Evolutionary conservation across 53 echinoderm and acorn worm genomes (phyloP).

Genomic region (Antedon mediterranea): DNA sequence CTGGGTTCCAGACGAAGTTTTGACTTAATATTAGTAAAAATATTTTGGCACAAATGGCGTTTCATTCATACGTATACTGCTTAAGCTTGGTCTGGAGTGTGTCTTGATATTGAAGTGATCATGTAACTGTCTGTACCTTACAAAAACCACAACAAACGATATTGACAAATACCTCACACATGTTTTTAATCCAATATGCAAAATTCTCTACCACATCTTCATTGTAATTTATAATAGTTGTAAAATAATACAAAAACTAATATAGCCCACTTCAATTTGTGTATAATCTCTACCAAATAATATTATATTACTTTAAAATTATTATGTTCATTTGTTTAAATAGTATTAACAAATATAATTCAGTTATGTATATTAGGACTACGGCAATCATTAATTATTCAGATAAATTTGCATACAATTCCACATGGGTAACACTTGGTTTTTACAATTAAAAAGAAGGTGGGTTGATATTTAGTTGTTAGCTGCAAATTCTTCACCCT

Average conservation of each 20-base stretch:
- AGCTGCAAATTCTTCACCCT: slow-evolving; percentile 70
- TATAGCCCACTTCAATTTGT: background rate
- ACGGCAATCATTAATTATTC: too few species aligned
- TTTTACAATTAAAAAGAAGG: background rate
- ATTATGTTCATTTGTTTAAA: background rate
- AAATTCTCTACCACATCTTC: background rate
- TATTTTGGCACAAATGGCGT: too few species aligned
- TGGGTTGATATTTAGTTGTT: background rate
- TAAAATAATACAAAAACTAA: background rate
- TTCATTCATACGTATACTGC: too few species aligned
- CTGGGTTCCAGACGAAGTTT: too few species aligned
- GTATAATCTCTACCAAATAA: background rate
- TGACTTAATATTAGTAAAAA: too few species aligned
- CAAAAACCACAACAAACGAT: too few species aligned
- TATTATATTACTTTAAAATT: background rate
- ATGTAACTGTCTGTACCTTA: too few species aligned
- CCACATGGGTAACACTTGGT: background rate
- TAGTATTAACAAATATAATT: background rate
- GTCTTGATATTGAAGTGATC: too few species aligned
- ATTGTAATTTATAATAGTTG: background rate
- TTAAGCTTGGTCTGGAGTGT: too few species aligned
- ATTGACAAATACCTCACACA: too few species aligned
- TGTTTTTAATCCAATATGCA: too few species aligned
- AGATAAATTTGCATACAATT: too few species aligned
- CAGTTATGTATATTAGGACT: background rate